Base-by-base conservation (phyloP, 2,888 invertebrate genomes). In the Drosophila setosimentum region DNA sequence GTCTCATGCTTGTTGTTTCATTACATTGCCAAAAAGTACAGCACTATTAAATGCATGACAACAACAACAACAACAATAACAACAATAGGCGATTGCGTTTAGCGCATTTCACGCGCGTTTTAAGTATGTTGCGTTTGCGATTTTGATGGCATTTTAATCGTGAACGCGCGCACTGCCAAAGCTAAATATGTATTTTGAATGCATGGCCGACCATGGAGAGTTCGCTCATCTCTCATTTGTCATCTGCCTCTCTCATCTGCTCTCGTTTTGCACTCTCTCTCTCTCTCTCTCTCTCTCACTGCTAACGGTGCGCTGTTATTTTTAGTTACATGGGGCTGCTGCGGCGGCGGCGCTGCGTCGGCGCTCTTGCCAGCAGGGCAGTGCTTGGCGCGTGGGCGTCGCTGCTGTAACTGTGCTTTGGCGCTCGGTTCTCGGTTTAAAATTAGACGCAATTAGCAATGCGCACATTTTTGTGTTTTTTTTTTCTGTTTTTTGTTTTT, bases 101-200 rank as follows among this genome's bases (percentile, higher is more conserved):
- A 75, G 69, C 59, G 71, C 61, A 62, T 73, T 75, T 74, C 66
- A 73, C 71, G 71, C 87, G 84, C 79, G 70, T 79, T 74, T 83
- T 73, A 69, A 65, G 72, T 77, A 83, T 45, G 49, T 58, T 63
- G 83, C 73, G 82, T 87, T 82, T 76, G 85, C 89, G 79, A 82
- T 82, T 88, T 87, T 87, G 86, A 87, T 90, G 87, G 86, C 83
- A 72, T 76, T 87, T 87, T 90, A 87, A 87, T 82, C 89, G 85
- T 64, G 65, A 73, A 68, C 74, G 77, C 79, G 76, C 78, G 85
- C 76, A 55, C 77, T 42, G 21, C 50, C 58, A 49, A 27, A 59
- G 42, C 42, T 21, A 66, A 49, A 45, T 69, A 24, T 64, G 24
- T 49, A 32, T 65, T 65, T 64, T 49, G 16, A 48, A 27, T 49